These are phyloP conservation scores for Drosophila punjabiensis DNA, from an alignment of 1,140 invertebrate species.

Conservation along the genomic window DNA sequence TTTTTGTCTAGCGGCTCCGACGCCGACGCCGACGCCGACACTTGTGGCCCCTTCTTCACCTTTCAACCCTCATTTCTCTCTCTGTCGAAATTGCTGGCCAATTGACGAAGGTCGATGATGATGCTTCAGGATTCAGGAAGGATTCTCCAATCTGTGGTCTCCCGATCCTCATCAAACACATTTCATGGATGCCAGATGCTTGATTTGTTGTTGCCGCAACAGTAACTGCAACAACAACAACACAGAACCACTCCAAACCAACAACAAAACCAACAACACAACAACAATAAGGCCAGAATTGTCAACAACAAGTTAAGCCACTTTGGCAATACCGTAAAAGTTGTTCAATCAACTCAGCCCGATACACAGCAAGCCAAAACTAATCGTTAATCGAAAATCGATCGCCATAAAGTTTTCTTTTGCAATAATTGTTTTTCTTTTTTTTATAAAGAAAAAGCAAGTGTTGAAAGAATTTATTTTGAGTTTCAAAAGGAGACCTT, in stretches of 20 bases:
- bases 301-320: constrained; percentile 51
- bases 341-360: constrained; percentile 21
- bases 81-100: constrained; percentile 39
- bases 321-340: constrained; percentile 47
- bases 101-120: constrained; percentile 65
- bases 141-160: constrained; percentile 41
- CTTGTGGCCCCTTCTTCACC: constrained; percentile 42
- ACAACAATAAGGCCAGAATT: constrained; percentile 33
- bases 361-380: constrained; percentile 29
- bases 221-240: background rate
- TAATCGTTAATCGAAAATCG: constrained; percentile 10
- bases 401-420: constrained; percentile 8
- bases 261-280: constrained; percentile 4
- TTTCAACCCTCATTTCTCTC: constrained; percentile 14
- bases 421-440: background rate
- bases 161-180: constrained; percentile 75
- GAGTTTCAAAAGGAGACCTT: background rate
- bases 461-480: background rate
- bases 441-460: no score
- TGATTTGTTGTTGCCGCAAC: constrained; percentile 45
- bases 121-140: constrained; percentile 17
- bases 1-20: constrained; percentile 64
- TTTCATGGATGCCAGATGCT: constrained; percentile 59
- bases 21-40: constrained; percentile 40
- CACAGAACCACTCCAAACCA: constrained; percentile 11